Evolutionary conservation across 92 coral and sea anemone species (phyloP), one percentile per base, ranked within the genome.

Genomic region (Pocillopora grandis): DNA sequence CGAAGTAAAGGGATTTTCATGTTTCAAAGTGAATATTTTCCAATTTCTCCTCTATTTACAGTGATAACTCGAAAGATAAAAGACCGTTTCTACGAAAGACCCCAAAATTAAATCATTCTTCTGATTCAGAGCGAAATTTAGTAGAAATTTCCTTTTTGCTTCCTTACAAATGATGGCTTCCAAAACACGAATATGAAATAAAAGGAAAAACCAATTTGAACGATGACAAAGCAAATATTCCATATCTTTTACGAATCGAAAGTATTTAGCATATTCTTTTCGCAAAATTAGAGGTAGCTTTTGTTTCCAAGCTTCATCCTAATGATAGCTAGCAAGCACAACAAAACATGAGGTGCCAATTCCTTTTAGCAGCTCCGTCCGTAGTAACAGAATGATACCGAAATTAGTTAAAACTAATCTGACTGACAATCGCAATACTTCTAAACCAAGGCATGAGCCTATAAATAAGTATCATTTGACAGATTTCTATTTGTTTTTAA

Each of bases 391-490:
- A 20, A 20, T 58, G 49, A 72, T 62, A 21, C 78, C 78, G 86
- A 73, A 82, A 82, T 82, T 61, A 60, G 79, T 72, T 58, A 61
- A 60, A 62, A 27, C 72, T 82, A 71, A 82, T 82, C 86, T 48
- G 17, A 5, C 37, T 74, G 16, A 18, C 62, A 74, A 74, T 62
- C 71, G 79, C 3, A 52, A 10, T 23, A 18, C 70, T 14, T 36
- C 59, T 59, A 75, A 58, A 81, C 60, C 85, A 33, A 62, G 85
- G 36, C 33, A 57, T 35, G 15, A 57, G 56, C 76, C 71, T 71
- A 27, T 27, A 69, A 69, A 27, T 27, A 19, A 33, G 85, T 35
- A 68, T 58, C n/a, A 19, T 75, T 58, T 81, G 37, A 36, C 23
- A 36, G 78, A 36, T 73, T 10, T 42, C 57, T 35, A 63, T 37